These are phyloP conservation scores for Halocynthia aurantium DNA, from an alignment of 23 tunicate genomes.

Conservation along the genomic window DNA sequence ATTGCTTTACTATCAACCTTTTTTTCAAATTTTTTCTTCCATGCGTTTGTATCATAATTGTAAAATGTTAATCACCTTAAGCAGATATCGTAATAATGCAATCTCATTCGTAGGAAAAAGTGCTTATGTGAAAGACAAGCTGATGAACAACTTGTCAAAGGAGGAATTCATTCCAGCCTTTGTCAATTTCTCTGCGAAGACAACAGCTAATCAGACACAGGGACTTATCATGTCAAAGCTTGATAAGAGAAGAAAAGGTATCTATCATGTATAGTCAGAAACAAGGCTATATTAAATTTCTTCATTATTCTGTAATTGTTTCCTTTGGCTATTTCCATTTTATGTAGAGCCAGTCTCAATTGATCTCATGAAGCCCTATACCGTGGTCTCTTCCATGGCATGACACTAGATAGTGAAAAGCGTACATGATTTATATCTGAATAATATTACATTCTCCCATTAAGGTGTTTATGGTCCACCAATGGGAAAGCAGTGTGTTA, in stretches of 20 bases:
- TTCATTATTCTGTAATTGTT: too few relatives aligned
- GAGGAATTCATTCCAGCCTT: conserved; percentile 90
- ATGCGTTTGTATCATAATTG: too few relatives aligned
- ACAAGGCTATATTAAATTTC: too few relatives aligned
- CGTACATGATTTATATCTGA: neutral
- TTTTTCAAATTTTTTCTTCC: neutral
- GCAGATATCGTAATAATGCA: neutral
- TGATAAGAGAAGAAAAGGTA: conserved; percentile 96
- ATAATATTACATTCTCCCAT: neutral
- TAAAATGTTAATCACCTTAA: too few relatives aligned
- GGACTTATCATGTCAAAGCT: conserved; percentile 91
- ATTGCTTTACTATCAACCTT: neutral
- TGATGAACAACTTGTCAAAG: conserved; percentile 93
- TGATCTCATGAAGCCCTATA: neutral
- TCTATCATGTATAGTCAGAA: too few relatives aligned
- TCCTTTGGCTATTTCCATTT: too few relatives aligned
- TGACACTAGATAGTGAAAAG: neutral
- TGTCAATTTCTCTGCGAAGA: conserved; percentile 95
- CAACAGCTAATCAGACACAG: conserved; percentile 97
- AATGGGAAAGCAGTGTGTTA: conserved; percentile 87
- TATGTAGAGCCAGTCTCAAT: too few relatives aligned
- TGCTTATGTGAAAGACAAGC: conserved; percentile 88
- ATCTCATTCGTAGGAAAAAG: conserved; percentile 62
- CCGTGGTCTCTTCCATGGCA: neutral
- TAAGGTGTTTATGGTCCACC: conserved; percentile 97